Conservation (phyloP, 2,113 vertebrate genomes). For the Diadophis punctatus region DNA sequence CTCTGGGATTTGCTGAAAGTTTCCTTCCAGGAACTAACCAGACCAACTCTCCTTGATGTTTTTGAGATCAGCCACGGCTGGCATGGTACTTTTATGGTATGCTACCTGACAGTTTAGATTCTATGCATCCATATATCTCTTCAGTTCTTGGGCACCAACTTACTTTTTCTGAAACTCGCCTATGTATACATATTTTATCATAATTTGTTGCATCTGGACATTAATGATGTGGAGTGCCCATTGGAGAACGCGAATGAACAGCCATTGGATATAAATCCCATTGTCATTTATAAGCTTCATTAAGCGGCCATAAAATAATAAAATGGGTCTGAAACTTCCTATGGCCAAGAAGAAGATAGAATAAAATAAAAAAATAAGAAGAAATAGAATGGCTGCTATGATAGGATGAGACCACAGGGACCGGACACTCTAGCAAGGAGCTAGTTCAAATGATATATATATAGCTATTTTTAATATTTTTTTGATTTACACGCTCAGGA, state of each 20-base stretch:
- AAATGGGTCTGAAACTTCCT: not conserved
- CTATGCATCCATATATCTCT: not conserved
- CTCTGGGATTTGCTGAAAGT: not conserved
- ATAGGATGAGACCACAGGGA: not conserved
- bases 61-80: not conserved
- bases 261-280: not conserved
- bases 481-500: not conserved
- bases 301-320: not conserved
- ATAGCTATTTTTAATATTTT: not conserved
- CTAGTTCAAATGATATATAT: not conserved
- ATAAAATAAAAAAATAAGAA: not conserved
- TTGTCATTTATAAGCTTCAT: not conserved
- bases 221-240: not conserved
- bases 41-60: not conserved
- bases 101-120: not conserved
- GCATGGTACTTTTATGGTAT: not conserved
- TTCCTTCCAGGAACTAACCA: not conserved
- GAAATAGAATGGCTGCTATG: not conserved
- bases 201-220: not conserved
- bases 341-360: not conserved
- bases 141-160: not conserved
- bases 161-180: not conserved
- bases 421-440: not conserved
- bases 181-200: not conserved
- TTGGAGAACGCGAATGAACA: not conserved